Evolutionary conservation across 2,888 invertebrate genomes (phyloP).

Genomic region (Brachyptera risi): DNA sequence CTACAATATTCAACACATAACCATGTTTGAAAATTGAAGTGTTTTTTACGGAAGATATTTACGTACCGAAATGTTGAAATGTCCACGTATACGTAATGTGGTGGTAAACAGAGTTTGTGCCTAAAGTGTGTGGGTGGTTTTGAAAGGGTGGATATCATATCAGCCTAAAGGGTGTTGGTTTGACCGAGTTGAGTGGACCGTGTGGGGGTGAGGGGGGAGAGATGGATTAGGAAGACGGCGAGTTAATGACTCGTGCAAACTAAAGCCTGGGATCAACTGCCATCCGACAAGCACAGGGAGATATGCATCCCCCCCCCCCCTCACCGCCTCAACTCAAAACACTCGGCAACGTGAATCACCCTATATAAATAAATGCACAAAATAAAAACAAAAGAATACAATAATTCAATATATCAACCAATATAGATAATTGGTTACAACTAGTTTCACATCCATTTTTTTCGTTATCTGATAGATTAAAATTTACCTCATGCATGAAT

Average conservation of each 20-base stretch:
- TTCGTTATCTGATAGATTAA: too few species aligned
- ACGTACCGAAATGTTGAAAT: too few species aligned
- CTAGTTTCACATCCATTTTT: too few species aligned
- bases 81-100: too few species aligned
- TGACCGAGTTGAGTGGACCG: conserved; percentile 22
- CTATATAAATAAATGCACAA: neutral
- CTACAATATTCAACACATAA: too few species aligned
- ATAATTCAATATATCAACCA: too few species aligned
- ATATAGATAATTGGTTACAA: too few species aligned
- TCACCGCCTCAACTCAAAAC: neutral
- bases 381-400: too few species aligned
- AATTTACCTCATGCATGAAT: too few species aligned
- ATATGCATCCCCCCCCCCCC: conserved; percentile 17
- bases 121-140: neutral
- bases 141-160: conserved; percentile 24
- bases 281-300: conserved; percentile 21
- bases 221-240: conserved; percentile 46
- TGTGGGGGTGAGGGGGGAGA: conserved; percentile 37
- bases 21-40: too few species aligned
- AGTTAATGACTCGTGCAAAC: conserved; percentile 51
- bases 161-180: conserved; percentile 23
- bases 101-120: too few species aligned
- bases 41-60: too few species aligned
- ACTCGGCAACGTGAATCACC: neutral
- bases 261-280: conserved; percentile 47